phyloP scores from a whole-genome alignment of 2,797 vertebrate genomes.

The Mallotus villosus region DNA sequence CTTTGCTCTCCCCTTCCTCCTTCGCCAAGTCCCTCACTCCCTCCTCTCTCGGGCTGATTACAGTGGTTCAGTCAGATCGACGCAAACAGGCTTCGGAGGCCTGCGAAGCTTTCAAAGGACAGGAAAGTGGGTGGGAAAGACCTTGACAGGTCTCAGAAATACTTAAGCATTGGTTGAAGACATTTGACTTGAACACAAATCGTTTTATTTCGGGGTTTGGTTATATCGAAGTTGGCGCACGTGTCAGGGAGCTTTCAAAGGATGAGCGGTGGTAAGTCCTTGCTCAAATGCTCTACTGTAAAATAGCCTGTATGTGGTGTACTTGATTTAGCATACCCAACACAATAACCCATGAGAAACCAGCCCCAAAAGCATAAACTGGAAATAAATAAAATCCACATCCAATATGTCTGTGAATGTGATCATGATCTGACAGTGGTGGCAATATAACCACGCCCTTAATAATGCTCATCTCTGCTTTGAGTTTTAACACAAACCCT shows the following conservation, averaged over 20 bases:
- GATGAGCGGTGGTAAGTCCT: not conserved
- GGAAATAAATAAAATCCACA: not conserved
- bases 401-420: too few relatives aligned
- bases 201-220: not conserved
- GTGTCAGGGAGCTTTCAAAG: not conserved
- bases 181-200: constrained; percentile 20
- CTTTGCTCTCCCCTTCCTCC: not conserved
- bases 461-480: not conserved
- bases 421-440: too few relatives aligned
- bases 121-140: constrained; percentile 1
- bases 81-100: constrained; percentile 26
- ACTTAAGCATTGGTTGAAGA: constrained; percentile 24
- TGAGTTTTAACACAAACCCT: not conserved
- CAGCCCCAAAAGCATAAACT: not conserved
- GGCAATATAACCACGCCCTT: not conserved
- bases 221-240: not conserved
- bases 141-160: constrained; percentile 13
- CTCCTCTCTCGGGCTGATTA: constrained; percentile 14
- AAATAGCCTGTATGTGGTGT: not conserved
- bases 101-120: constrained; percentile 28
- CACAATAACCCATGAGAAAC: too few relatives aligned
- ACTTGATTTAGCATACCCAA: not conserved
- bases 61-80: constrained; percentile 35
- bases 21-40: not conserved
- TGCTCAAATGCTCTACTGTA: not conserved